Evolutionary conservation across 2,797 vertebrate genomes (phyloP), one percentile per base, ranked within the genome.

Genomic region (Gymnocypris eckloni): DNA sequence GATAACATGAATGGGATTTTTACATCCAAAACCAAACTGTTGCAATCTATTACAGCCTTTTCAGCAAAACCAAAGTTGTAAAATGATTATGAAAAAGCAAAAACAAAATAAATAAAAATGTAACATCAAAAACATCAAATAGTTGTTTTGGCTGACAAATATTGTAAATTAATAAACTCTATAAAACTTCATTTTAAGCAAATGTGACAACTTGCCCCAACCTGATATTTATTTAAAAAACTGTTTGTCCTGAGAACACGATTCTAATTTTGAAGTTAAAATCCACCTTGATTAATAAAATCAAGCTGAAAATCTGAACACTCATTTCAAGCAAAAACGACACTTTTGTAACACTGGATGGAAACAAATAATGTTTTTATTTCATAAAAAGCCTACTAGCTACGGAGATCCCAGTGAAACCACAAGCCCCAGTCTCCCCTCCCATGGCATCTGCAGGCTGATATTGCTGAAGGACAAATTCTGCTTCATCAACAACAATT

Each of bases 401-500:
- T 64, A 28, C n/a, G 0, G n/a, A 66, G 59, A 66, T 22, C 76
- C 6, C n/a, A 43, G 2, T 28, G 59, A 33, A 45, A n/a, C 41
- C 72, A 45, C 59, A 20, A 76, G 25, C 16, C 41, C 39, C 4
- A 8, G 25, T 41, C 45, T 54, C 22, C 59, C 1, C 43, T 39
- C 15, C 82, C 39, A 25, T 25, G 22, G 28, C 45, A 67, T 18
- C 4, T 25, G 22, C 45, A 25, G 33, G 33, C 9, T 76, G 22
- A 77, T 52, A 69, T 54, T 25, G 59, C 59, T 52, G 22, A 76
- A 83, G 71, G 43, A 66, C 45, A 0, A 76, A 67, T 67, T 84
- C 33, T 28, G 5, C 43, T 52, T 83, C 41, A 83, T 66, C 59
- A 50, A 83, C 43, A 39, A 76, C 13, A 83, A 83, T 52, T 39